Conservation (phyloP, 2,113 vertebrate genomes). For the Meles meles region DNA sequence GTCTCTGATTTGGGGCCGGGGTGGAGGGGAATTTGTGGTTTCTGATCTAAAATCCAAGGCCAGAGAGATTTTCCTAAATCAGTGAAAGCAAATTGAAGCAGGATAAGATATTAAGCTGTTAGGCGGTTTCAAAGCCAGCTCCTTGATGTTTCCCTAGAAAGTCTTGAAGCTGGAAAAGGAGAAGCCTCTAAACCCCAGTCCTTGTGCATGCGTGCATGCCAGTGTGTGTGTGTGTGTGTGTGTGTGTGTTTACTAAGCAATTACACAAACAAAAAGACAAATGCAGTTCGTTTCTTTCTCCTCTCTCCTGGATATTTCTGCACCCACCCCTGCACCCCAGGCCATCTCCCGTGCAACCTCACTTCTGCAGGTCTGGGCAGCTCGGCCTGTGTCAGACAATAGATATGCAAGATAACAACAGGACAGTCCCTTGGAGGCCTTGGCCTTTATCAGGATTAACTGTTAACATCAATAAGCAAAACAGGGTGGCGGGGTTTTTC, state of each 20-base stretch:
- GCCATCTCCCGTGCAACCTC: conserved; percentile 51
- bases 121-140: conserved; percentile 54
- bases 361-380: conserved; percentile 57
- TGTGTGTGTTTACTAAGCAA: conserved; percentile 51
- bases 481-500: conserved; percentile 70
- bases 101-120: conserved; percentile 22
- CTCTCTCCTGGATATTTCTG: conserved; percentile 67
- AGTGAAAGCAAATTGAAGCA: background rate
- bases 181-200: conserved; percentile 35
- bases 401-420: conserved; percentile 65
- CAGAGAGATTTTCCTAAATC: conserved; percentile 50
- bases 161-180: conserved; percentile 57
- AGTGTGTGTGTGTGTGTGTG: conserved; percentile 62
- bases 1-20: background rate
- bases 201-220: conserved; percentile 54
- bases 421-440: conserved; percentile 75
- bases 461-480: conserved; percentile 81
- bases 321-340: background rate
- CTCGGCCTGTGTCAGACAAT: conserved; percentile 76
- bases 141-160: conserved; percentile 62
- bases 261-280: conserved; percentile 73
- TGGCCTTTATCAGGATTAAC: conserved; percentile 79
- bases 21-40: background rate
- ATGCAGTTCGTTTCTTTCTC: conserved; percentile 60
- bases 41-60: background rate